Conservation (phyloP, 2,797 vertebrate genomes). For the Gobionotothen gibberifrons region DNA sequence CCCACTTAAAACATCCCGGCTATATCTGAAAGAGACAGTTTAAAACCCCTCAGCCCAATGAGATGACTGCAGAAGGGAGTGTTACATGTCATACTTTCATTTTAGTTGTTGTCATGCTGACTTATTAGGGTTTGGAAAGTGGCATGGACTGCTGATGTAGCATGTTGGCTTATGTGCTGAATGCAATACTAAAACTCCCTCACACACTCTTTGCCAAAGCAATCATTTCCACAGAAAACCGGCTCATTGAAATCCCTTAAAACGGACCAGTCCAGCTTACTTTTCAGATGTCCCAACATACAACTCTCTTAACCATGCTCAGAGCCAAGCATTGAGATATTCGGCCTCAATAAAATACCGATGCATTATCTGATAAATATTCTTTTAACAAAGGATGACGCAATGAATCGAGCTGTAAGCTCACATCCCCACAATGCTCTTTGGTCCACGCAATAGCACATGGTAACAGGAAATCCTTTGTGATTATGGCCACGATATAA, state of each 20-base stretch:
- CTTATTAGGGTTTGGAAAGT: slow-evolving; percentile 36
- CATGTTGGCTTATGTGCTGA: slow-evolving; percentile 60
- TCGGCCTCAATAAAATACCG: slow-evolving; percentile 34
- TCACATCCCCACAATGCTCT: slow-evolving; percentile 49
- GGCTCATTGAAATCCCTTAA: slow-evolving; percentile 65
- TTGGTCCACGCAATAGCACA: slow-evolving; percentile 23
- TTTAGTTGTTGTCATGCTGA: slow-evolving; percentile 50
- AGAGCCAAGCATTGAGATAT: slow-evolving; percentile 25
- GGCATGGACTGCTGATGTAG: slow-evolving; percentile 55
- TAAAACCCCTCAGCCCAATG: background rate
- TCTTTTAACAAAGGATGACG: slow-evolving; percentile 33
- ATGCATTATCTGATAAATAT: slow-evolving; percentile 47
- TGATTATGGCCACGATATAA: slow-evolving; percentile 63
- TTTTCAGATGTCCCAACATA: slow-evolving; percentile 42
- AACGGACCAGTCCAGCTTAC: slow-evolving; percentile 59
- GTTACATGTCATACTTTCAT: slow-evolving; percentile 34
- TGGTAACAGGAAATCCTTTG: slow-evolving; percentile 55
- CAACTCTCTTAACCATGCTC: slow-evolving; percentile 20
- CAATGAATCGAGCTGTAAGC: slow-evolving; percentile 24
- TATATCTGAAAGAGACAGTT: background rate
- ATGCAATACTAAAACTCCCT: slow-evolving; percentile 57
- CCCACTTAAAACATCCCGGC: too few species aligned
- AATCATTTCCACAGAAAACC: slow-evolving; percentile 55
- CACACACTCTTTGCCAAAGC: slow-evolving; percentile 48
- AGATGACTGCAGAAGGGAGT: slow-evolving; percentile 18